A percentile compares a stretch with the other conserved stretches of the same genome.
These are phyloP conservation scores for Condylura cristata DNA, from an alignment of 2,113 vertebrate species.

Conservation along the genomic window DNA sequence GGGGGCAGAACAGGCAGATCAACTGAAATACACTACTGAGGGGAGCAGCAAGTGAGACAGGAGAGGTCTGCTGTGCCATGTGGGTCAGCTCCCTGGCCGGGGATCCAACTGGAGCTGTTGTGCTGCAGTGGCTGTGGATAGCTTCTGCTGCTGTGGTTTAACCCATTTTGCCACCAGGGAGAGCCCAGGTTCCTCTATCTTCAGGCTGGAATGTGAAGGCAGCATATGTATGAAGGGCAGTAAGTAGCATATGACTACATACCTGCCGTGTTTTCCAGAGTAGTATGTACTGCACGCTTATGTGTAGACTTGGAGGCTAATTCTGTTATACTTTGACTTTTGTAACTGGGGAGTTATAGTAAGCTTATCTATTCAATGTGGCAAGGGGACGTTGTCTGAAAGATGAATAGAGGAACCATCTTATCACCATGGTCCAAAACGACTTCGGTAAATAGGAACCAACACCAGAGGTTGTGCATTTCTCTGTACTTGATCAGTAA, in stretches of 20 bases:
- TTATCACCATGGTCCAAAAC: background rate
- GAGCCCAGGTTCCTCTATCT: background rate
- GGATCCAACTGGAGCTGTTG: too few species aligned
- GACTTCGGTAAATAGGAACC: background rate
- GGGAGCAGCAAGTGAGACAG: too few species aligned
- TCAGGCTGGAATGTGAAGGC: background rate
- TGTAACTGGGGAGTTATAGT: background rate
- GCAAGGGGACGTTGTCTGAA: background rate
- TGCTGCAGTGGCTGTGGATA: too few species aligned
- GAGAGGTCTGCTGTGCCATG: too few species aligned
- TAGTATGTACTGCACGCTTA: background rate
- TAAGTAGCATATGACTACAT: background rate
- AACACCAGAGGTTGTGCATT: background rate
- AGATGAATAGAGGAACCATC: background rate
- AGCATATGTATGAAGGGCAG: too few species aligned
- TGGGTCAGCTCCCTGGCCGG: too few species aligned
- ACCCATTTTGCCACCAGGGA: too few species aligned
- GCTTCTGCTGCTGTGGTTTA: too few species aligned
- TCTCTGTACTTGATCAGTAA: background rate
- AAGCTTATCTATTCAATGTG: background rate
- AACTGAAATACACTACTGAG: too few species aligned
- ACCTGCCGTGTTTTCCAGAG: background rate
- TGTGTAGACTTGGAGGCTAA: background rate
- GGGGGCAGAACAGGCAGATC: too few species aligned
- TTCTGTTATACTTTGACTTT: background rate